These are phyloP conservation scores for Drosophila nigromelanica DNA, from an alignment of 1,140 invertebrate species.

Conservation along the genomic window DNA sequence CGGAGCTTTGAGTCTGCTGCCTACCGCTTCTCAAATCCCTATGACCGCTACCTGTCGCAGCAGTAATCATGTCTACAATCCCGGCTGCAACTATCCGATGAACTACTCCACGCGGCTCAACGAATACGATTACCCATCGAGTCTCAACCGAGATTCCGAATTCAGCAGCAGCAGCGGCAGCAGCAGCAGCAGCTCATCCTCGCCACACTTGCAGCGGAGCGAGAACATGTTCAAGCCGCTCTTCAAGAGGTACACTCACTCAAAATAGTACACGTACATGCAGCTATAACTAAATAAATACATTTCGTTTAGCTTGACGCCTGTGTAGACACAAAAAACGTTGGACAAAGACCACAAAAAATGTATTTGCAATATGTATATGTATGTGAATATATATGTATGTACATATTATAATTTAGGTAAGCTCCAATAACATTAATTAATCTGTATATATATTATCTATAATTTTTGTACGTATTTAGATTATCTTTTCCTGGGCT, in stretches of 20 bases:
- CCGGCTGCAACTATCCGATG: conserved; percentile 80
- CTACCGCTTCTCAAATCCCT: conserved; percentile 85
- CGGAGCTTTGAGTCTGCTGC: conserved; percentile 86
- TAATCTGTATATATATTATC: background rate
- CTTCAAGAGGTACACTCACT: conserved; percentile 90
- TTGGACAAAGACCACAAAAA: conserved; percentile 9
- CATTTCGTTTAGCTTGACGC: conserved; percentile 17
- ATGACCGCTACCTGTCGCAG: conserved; percentile 86
- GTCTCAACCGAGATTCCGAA: conserved; percentile 55
- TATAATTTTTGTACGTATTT: background rate
- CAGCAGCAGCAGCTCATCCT: conserved; percentile 86
- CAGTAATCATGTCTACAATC: conserved; percentile 78
- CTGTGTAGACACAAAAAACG: conserved; percentile 17
- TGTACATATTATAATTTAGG: conserved; percentile 28
- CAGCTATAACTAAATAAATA: background rate
- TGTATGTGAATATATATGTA: background rate
- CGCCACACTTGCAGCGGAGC: conserved; percentile 85
- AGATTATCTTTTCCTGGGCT: conserved; percentile 50
- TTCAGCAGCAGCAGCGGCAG: conserved; percentile 86
- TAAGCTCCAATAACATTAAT: background rate
- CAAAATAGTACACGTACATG: background rate
- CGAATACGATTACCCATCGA: conserved; percentile 77
- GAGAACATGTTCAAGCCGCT: conserved; percentile 89
- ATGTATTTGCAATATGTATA: conserved; percentile 11
- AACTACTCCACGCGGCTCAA: conserved; percentile 67